Evolutionary conservation across 2,113 vertebrate species (phyloP), one percentile per base, ranked within the genome.

Genomic region (Scomber japonicus): DNA sequence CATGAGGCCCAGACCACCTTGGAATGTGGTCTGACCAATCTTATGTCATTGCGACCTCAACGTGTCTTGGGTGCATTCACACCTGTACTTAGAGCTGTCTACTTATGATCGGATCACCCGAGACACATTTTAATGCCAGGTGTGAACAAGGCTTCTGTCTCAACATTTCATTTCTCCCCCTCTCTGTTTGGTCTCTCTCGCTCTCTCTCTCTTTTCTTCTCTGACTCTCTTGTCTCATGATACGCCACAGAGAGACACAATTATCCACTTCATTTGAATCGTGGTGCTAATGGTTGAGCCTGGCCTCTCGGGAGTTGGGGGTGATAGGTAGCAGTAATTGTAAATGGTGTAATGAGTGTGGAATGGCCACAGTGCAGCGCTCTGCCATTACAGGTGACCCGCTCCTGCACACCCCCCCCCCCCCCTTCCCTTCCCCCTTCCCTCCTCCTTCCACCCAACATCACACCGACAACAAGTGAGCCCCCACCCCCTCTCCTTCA

Each of bases 261-360:
- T 95, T 95, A 95, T 95, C 94, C 94, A 95, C 94, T 95, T 94
- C 94, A 95, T 95, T 95, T 94, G 93, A 94, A 94, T 94, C 87
- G 86, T 82, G 86, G 88, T 91, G 93, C 94, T 95, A 95, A 95
- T 94, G 94, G 93, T 86, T 74, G 87, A 89, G 92, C 93, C 92
- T 73, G 87, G 92, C 89, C 92, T 93, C 92, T 92, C 75, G 83
- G 92, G 83, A 76, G 87, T 78, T 82, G 67, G 68, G 84, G 89
- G 76, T 84, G 89, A 93, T 93, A 92, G 93, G 92, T 93, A 92
- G 90, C 89, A 88, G 91, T 95, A 94, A 94, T 95, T 95, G 94
- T 94, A 93, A 94, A 94, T 88, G 91, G 90, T 94, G 92, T 95
- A 95, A 95, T 92, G 93, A 93, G 90, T 90, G 92, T 92, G 90